phyloP scores from a whole-genome alignment of 2,113 vertebrate genomes.

The Fulica atra region DNA sequence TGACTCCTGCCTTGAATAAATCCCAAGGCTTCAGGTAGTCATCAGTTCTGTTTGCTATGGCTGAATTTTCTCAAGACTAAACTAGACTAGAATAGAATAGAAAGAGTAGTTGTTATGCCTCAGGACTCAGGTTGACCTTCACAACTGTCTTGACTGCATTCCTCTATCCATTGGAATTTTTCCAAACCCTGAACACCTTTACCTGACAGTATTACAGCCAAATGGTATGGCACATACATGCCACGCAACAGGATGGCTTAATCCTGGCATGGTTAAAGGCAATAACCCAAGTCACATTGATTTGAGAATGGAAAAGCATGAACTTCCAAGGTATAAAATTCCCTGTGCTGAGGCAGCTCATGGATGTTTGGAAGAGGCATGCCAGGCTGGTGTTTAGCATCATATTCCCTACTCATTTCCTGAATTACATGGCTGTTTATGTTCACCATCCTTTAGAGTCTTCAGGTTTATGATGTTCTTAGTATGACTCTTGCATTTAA shows the following conservation, averaged over 20 bases:
- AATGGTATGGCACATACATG: not conserved
- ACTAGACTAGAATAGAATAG: not conserved
- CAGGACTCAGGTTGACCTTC: not conserved
- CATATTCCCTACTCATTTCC: not conserved
- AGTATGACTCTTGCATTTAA: not conserved
- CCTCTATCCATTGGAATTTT: not conserved
- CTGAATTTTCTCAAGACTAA: not conserved
- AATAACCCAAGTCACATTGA: not conserved
- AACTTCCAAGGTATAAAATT: not conserved
- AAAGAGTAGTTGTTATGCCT: not conserved
- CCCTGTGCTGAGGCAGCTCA: not conserved
- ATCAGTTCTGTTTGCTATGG: not conserved
- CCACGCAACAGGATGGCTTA: not conserved
- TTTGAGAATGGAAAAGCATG: not conserved
- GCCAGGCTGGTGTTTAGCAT: not conserved
- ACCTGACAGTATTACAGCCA: not conserved
- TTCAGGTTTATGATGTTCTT: not conserved
- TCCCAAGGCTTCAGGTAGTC: not conserved
- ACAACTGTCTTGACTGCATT: not conserved
- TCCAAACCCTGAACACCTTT: not conserved
- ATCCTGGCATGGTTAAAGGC: not conserved
- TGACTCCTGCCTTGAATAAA: not conserved
- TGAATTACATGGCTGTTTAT: not conserved
- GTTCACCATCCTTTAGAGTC: not conserved
- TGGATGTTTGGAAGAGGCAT: not conserved